Conservation (phyloP, 2,888 invertebrate genomes). For the Ypsolopha sequella region DNA sequence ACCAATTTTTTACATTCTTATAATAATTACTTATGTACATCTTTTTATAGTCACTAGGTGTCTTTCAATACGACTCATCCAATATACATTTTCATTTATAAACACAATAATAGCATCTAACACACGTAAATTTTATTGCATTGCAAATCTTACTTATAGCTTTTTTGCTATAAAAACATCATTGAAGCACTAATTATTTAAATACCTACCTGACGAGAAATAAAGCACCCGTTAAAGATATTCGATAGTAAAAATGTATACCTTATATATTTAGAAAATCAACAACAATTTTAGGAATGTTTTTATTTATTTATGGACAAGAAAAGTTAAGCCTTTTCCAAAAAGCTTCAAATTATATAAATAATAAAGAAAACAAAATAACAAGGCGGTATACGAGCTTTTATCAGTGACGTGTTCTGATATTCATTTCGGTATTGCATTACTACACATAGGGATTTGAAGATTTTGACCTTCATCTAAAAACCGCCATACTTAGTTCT, state of each 20-base stretch:
- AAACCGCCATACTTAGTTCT: too few relatives aligned
- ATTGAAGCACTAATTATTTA: too few relatives aligned
- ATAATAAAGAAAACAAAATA: too few relatives aligned
- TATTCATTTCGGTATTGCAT: too few relatives aligned
- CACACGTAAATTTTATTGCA: constrained; percentile 5
- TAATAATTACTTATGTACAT: constrained; percentile 7
- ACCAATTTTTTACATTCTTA: too few relatives aligned
- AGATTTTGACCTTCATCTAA: too few relatives aligned
- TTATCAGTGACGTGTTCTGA: too few relatives aligned
- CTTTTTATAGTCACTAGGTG: constrained; percentile 13
- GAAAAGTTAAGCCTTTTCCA: neutral
- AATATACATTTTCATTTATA: constrained; percentile 3
- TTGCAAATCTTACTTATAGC: constrained; percentile 4
- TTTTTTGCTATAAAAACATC: neutral
- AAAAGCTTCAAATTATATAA: neutral
- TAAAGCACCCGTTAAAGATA: neutral
- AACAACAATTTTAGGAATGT: neutral
- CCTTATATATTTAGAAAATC: neutral
- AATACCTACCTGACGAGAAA: neutral
- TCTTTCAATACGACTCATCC: constrained; percentile 10
- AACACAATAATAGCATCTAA: neutral
- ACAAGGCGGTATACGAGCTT: too few relatives aligned
- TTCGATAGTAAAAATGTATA: neutral
- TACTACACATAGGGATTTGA: too few relatives aligned
- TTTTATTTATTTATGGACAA: neutral